phyloP scores from a whole-genome alignment of 2,888 invertebrate species.

The Scaptomyza tumidula region DNA sequence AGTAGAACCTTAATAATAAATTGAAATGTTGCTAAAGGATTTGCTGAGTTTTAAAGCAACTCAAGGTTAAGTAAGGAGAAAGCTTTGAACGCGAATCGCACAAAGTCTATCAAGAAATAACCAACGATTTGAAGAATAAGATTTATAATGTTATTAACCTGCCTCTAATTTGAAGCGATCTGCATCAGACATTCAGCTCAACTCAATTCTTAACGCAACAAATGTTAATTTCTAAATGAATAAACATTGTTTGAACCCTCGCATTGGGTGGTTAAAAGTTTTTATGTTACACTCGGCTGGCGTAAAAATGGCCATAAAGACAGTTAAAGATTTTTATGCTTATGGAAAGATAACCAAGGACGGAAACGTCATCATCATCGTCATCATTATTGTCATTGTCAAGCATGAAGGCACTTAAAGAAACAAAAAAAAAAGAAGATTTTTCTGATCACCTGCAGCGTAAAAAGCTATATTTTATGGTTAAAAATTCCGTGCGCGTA shows the following conservation, averaged over 20 bases:
- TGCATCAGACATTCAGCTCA: slow-evolving; percentile 1
- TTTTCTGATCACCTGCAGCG: slow-evolving; percentile 70
- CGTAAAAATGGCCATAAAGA: slow-evolving; percentile 66
- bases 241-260: slow-evolving; percentile 7
- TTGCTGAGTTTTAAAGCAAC: too few relatives aligned
- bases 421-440: background rate
- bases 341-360: slow-evolving; percentile 42
- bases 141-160: background rate
- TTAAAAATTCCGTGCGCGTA: slow-evolving; percentile 74
- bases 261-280: slow-evolving; percentile 44
- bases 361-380: slow-evolving; percentile 18
- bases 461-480: slow-evolving; percentile 75
- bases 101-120: too few relatives aligned
- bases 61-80: too few relatives aligned
- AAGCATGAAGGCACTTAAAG: slow-evolving; percentile 43
- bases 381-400: slow-evolving; percentile 6
- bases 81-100: too few relatives aligned
- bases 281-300: slow-evolving; percentile 25
- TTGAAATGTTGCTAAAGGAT: too few relatives aligned
- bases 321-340: slow-evolving; percentile 57
- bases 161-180: background rate
- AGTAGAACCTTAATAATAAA: too few relatives aligned
- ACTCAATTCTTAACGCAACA: too few relatives aligned
- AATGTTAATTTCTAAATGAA: too few relatives aligned
- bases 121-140: too few relatives aligned